These are phyloP conservation scores for Idris sp. DNA, from an alignment of 1,140 invertebrate genomes.

Conservation along the genomic window DNA sequence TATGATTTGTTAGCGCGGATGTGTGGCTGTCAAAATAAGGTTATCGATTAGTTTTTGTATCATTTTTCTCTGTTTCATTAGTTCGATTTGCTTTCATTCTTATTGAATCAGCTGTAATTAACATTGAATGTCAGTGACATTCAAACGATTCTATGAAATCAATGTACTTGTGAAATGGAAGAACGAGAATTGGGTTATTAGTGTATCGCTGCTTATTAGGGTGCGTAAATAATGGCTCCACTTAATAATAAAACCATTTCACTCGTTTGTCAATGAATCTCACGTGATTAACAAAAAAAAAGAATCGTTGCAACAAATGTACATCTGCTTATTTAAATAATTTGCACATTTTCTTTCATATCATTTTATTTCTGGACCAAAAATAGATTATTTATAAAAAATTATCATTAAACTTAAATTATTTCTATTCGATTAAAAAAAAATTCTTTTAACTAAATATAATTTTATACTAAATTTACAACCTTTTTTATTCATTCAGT, in stretches of 20 bases:
- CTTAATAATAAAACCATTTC: constrained; percentile 24
- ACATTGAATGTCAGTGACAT: constrained; percentile 49
- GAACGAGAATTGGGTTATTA: constrained; percentile 54
- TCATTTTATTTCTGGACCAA: no score
- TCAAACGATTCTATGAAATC: constrained; percentile 45
- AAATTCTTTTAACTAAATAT: no score
- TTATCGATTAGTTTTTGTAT: constrained; percentile 32
- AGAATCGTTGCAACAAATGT: no score
- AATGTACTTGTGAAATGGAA: constrained; percentile 56
- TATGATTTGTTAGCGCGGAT: constrained; percentile 14
- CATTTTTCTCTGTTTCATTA: constrained; percentile 21
- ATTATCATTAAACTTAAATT: no score
- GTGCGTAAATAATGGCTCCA: constrained; percentile 27
- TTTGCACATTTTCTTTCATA: no score
- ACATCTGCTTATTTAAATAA: no score
- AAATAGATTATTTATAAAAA: no score
- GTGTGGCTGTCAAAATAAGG: constrained; percentile 2
- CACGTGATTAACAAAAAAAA: no score
- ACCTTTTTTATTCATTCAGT: no score
- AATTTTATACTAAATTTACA: no score
- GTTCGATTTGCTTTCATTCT: constrained; percentile 38
- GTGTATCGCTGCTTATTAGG: constrained; percentile 45
- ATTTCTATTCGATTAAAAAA: no score
- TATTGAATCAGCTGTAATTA: constrained; percentile 51
- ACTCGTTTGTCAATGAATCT: no score